Percentiles rank a stretch among this genome's conserved stretches.
These are phyloP conservation scores for Acronicta alni DNA, from an alignment of 2,888 invertebrate species.

Conservation along the genomic window DNA sequence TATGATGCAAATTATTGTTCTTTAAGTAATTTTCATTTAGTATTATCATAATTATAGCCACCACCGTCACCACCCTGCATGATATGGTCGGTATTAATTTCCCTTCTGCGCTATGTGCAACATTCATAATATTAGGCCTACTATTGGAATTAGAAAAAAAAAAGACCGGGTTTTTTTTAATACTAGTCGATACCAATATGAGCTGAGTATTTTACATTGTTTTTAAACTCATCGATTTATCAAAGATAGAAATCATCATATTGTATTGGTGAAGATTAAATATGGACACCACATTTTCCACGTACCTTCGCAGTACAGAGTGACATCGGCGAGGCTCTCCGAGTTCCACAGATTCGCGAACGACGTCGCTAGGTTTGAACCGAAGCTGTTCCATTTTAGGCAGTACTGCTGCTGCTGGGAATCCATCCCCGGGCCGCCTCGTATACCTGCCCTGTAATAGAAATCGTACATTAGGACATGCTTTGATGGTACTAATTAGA, in stretches of 20 bases:
- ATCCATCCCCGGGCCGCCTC: constrained; percentile 95
- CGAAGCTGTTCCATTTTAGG: constrained; percentile 98
- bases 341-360: constrained; percentile 98
- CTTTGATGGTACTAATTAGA: background rate
- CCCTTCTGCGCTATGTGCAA: no score
- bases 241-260: no score
- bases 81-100: no score
- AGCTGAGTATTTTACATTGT: no score
- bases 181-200: no score
- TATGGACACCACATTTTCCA: constrained; percentile 49
- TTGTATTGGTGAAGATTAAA: no score
- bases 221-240: no score
- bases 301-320: constrained; percentile 97
- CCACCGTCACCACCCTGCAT: no score
- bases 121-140: no score
- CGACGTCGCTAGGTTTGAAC: constrained; percentile 97
- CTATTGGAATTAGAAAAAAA: no score
- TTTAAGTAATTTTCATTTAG: background rate
- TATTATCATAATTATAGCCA: no score
- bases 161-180: no score
- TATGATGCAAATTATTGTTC: constrained; percentile 21
- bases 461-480: constrained; percentile 34
- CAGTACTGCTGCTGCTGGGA: constrained; percentile 98
- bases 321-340: constrained; percentile 97
- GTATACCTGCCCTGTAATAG: constrained; percentile 90